Evolutionary conservation across 2,888 invertebrate genomes (phyloP).

Genomic region (Archips xylosteana): DNA sequence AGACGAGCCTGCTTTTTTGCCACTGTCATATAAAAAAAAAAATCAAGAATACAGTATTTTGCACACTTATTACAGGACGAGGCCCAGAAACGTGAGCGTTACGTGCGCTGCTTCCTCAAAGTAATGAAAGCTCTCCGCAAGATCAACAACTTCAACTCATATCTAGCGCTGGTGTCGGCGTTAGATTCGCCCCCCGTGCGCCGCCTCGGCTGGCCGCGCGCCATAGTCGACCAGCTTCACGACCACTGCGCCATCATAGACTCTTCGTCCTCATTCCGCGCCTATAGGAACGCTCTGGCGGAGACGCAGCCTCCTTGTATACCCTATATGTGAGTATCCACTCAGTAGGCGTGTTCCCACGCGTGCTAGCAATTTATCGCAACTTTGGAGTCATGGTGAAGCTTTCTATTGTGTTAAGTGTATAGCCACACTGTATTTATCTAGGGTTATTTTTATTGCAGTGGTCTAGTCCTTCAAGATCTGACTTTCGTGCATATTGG

Average conservation of each 20-base stretch:
- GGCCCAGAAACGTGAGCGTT: conserved; percentile 97
- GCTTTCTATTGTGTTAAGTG: too few relatives aligned
- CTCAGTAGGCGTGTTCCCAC: too few relatives aligned
- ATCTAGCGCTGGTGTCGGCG: conserved; percentile 97
- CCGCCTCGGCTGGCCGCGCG: conserved; percentile 97
- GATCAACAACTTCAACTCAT: conserved; percentile 99
- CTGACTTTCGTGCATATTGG: conserved; percentile 99
- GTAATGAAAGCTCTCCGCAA: conserved; percentile 99
- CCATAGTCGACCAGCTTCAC: conserved; percentile 95
- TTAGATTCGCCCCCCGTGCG: conserved; percentile 97
- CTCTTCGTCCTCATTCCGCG: conserved; percentile 98
- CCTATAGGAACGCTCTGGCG: conserved; percentile 97
- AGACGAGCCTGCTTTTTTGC: too few relatives aligned
- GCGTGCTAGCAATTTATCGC: too few relatives aligned
- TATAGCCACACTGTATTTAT: not conserved
- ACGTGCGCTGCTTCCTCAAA: conserved; percentile 97
- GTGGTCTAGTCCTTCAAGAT: conserved; percentile 99
- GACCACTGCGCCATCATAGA: conserved; percentile 98
- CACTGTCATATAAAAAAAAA: too few relatives aligned
- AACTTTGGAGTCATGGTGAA: too few relatives aligned
- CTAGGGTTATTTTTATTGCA: conserved; percentile 67
- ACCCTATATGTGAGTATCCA: conserved; percentile 96
- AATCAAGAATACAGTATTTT: too few relatives aligned
- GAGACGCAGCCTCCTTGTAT: conserved; percentile 99
- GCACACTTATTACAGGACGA: conserved; percentile 83